Evolutionary conservation across 2,113 vertebrate species (phyloP).

Genomic region (Chunga burmeisteri): DNA sequence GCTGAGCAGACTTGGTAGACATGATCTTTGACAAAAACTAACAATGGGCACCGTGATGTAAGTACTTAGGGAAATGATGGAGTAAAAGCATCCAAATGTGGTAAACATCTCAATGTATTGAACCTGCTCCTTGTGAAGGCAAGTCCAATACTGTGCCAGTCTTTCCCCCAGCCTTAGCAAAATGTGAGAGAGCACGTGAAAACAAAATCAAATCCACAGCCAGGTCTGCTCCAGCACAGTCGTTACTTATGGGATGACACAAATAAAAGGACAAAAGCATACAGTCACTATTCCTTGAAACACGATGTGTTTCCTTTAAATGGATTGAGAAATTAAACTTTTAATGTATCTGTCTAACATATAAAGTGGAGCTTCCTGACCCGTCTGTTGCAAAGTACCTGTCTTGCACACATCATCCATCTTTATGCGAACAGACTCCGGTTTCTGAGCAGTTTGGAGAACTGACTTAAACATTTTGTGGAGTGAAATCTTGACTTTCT

Average conservation of each 20-base stretch:
- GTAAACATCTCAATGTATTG: not conserved
- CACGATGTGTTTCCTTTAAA: not conserved
- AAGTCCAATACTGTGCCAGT: not conserved
- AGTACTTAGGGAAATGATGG: not conserved
- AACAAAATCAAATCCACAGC: not conserved
- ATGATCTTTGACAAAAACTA: not conserved
- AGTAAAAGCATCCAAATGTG: not conserved
- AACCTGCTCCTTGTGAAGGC: not conserved
- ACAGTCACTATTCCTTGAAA: not conserved
- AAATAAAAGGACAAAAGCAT: not conserved
- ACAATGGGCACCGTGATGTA: not conserved
- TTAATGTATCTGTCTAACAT: not conserved
- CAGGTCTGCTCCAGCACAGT: not conserved
- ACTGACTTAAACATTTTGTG: not conserved
- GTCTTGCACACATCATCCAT: conserved; percentile 1
- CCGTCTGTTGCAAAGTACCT: not conserved
- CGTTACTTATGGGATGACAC: not conserved
- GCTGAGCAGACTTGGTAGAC: not conserved
- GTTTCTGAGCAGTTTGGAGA: not conserved
- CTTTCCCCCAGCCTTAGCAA: not conserved
- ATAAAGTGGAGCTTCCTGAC: conserved; percentile 13
- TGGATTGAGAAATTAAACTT: not conserved
- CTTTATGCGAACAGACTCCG: not conserved
- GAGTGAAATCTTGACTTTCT: not conserved
- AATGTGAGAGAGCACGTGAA: not conserved